Conservation (phyloP, 2,888 invertebrate species). For the Chloroclysta siterata region DNA sequence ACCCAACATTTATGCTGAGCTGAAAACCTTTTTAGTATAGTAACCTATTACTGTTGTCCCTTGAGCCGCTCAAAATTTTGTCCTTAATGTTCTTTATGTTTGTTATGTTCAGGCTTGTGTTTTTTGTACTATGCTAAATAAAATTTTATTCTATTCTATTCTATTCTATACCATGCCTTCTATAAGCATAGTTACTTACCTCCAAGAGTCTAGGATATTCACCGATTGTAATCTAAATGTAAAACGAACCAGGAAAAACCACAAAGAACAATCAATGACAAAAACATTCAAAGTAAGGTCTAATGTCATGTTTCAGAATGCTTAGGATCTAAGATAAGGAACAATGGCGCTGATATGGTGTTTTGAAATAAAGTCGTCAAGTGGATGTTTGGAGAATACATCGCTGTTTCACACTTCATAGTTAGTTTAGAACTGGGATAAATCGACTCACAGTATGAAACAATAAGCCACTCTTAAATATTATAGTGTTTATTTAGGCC, state of each 20-base stretch:
- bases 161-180: too few relatives aligned
- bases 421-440: neutral
- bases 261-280: constrained; percentile 22
- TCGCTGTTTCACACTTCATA: neutral
- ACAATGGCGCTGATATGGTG: constrained; percentile 13
- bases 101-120: too few relatives aligned
- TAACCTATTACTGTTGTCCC: too few relatives aligned
- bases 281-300: constrained; percentile 32
- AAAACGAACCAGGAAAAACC: constrained; percentile 24
- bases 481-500: too few relatives aligned
- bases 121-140: too few relatives aligned
- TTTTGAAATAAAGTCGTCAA: constrained; percentile 20
- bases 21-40: too few relatives aligned
- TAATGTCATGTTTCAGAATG: constrained; percentile 26
- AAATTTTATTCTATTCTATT: too few relatives aligned
- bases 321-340: constrained; percentile 35
- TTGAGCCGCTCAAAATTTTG: too few relatives aligned
- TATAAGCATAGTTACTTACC: neutral
- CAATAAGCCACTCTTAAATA: constrained; percentile 6
- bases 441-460: neutral
- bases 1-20: too few relatives aligned
- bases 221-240: constrained; percentile 21
- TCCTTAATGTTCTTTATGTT: too few relatives aligned
- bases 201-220: neutral
- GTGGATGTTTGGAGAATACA: constrained; percentile 8